Conservation (phyloP, 2,797 vertebrate genomes). For the Pseudochromis fuscus region DNA sequence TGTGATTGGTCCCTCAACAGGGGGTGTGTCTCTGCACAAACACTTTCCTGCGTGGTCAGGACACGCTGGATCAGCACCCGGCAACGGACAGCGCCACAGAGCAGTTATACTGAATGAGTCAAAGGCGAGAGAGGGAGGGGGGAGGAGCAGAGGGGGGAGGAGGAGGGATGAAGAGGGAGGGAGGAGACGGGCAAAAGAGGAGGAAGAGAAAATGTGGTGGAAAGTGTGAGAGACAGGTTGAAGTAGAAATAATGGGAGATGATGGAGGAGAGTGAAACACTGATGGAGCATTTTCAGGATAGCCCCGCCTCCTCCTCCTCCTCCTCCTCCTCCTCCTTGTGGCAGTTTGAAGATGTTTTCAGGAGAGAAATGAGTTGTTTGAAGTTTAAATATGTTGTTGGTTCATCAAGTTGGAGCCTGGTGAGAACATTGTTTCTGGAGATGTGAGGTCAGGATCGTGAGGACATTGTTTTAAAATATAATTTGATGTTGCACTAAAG, state of each 20-base stretch:
- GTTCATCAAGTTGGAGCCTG: too few relatives aligned
- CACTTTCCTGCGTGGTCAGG: slow-evolving; percentile 23
- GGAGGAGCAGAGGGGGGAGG: neutral
- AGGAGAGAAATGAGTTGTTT: too few relatives aligned
- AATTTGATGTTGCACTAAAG: too few relatives aligned
- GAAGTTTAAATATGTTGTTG: too few relatives aligned
- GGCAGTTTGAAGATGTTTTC: too few relatives aligned
- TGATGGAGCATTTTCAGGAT: too few relatives aligned
- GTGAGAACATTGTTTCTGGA: too few relatives aligned
- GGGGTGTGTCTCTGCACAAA: slow-evolving; percentile 15
- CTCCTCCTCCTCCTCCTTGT: too few relatives aligned
- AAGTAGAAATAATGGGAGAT: slow-evolving; percentile 2
- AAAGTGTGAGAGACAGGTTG: slow-evolving; percentile 22
- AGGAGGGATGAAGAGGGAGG: neutral
- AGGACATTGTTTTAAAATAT: too few relatives aligned
- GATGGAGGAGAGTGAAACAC: neutral
- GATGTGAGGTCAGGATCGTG: too few relatives aligned
- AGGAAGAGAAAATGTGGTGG: neutral
- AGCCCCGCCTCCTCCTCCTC: too few relatives aligned
- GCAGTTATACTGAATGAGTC: slow-evolving; percentile 65
- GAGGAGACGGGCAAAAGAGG: neutral
- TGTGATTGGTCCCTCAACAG: slow-evolving; percentile 37
- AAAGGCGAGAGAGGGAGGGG: slow-evolving; percentile 30
- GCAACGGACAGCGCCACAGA: slow-evolving; percentile 37
- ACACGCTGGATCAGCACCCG: slow-evolving; percentile 43